phyloP scores from a whole-genome alignment of 2,888 invertebrate genomes.

The Julus scanicus region DNA sequence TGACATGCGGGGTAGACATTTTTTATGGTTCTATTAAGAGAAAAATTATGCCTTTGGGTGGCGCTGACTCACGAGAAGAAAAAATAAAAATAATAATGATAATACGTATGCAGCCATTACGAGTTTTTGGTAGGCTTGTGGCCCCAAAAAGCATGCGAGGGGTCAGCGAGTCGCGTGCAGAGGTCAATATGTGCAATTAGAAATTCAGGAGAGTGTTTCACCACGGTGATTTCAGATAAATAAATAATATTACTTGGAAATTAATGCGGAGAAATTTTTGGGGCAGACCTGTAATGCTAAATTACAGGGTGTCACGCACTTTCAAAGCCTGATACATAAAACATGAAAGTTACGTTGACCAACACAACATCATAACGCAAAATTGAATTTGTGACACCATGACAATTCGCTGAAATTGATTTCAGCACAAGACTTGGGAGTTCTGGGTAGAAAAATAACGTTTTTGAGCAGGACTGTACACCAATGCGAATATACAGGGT shows the following conservation, averaged over 20 bases:
- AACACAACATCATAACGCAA: no score
- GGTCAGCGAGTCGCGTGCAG: not conserved
- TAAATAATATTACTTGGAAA: no score
- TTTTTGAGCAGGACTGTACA: no score
- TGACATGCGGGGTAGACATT: conserved; percentile 30
- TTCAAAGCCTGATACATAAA: not conserved
- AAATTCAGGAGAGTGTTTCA: not conserved
- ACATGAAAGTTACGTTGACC: no score
- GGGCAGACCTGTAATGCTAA: not conserved
- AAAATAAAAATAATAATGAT: not conserved
- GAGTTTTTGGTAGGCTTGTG: not conserved
- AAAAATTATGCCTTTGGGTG: not conserved
- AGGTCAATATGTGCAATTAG: not conserved
- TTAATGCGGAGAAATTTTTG: not conserved
- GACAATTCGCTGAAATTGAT: no score
- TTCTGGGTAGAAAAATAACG: no score
- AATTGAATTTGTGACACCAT: no score
- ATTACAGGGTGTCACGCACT: not conserved
- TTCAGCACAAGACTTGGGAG: no score
- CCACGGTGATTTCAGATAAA: not conserved
- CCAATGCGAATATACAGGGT: no score
- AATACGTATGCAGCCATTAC: not conserved
- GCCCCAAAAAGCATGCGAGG: not conserved
- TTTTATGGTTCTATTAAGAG: conserved; percentile 27
- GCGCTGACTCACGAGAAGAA: conserved; percentile 29